A percentile compares a stretch with the other conserved stretches of the same genome.
phyloP scores from a whole-genome alignment of 2,888 invertebrate genomes.

The Perizoma flavofasciatum region DNA sequence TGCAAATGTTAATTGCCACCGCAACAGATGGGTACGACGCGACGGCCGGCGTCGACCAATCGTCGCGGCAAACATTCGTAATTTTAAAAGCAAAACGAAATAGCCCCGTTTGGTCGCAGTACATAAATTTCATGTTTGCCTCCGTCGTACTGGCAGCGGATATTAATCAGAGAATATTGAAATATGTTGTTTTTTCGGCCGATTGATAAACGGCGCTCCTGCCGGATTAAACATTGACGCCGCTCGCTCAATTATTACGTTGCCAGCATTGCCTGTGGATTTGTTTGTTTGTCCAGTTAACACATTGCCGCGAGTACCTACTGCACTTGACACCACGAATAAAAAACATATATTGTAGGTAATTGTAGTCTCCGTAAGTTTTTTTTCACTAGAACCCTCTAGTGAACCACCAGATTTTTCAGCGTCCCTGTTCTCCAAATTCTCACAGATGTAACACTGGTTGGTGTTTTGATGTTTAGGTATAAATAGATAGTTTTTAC shows the following conservation, averaged over 20 bases:
- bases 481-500: no score
- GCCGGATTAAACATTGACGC: conserved; percentile 79
- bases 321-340: no score
- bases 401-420: no score
- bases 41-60: conserved; percentile 65
- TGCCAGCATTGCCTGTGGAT: conserved; percentile 47
- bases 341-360: neutral
- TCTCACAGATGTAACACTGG: no score
- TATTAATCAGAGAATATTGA: conserved; percentile 84
- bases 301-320: conserved; percentile 3
- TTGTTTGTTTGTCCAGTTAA: conserved; percentile 27
- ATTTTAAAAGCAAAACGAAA: conserved; percentile 83
- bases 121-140: conserved; percentile 83
- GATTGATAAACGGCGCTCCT: conserved; percentile 79
- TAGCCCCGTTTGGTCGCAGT: conserved; percentile 78
- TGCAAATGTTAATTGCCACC: conserved; percentile 72
- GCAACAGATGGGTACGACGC: conserved; percentile 80
- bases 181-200: conserved; percentile 82
- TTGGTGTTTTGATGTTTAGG: no score
- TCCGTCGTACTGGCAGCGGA: conserved; percentile 80
- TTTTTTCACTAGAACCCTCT: no score
- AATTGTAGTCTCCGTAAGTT: neutral
- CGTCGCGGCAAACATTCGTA: conserved; percentile 80
- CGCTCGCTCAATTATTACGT: conserved; percentile 67
- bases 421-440: no score